Evolutionary conservation across 2,113 vertebrate species (phyloP).

Genomic region (Chionodraco myersi): DNA sequence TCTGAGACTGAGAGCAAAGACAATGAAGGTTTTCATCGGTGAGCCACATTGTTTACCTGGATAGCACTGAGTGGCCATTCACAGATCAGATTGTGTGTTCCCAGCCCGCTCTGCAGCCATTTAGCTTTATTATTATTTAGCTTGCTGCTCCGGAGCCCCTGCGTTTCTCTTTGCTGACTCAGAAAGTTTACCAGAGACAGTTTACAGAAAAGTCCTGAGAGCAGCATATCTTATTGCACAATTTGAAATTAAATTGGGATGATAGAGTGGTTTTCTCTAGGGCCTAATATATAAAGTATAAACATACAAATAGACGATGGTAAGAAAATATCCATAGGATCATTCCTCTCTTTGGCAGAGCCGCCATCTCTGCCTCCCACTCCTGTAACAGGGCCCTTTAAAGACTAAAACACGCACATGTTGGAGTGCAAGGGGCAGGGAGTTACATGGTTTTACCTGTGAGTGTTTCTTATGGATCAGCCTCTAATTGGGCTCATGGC

Average conservation of each 20-base stretch:
- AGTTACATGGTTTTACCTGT: slow-evolving; percentile 42
- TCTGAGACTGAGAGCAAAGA: slow-evolving; percentile 61
- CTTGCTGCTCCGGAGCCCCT: slow-evolving; percentile 42
- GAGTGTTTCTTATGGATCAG: slow-evolving; percentile 61
- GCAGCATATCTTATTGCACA: slow-evolving; percentile 68
- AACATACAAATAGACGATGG: slow-evolving; percentile 39
- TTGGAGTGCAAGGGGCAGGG: slow-evolving; percentile 32
- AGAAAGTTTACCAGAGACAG: no score
- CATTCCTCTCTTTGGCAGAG: slow-evolving; percentile 20
- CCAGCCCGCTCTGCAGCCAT: slow-evolving; percentile 46
- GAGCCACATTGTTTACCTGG: slow-evolving; percentile 61
- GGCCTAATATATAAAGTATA: slow-evolving; percentile 52
- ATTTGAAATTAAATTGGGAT: slow-evolving; percentile 62
- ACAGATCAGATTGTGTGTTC: slow-evolving; percentile 55
- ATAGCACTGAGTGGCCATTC: slow-evolving; percentile 56
- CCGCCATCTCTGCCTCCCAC: slow-evolving; percentile 1
- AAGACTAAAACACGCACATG: slow-evolving; percentile 35
- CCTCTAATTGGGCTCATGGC: slow-evolving; percentile 72
- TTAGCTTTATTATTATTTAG: background rate
- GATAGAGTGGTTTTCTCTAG: slow-evolving; percentile 57
- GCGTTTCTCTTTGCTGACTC: slow-evolving; percentile 72
- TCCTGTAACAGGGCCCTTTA: slow-evolving; percentile 27
- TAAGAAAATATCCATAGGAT: slow-evolving; percentile 47
- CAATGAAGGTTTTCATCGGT: slow-evolving; percentile 74
- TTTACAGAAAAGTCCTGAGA: slow-evolving; percentile 65